These are phyloP conservation scores for Oreochromis aureus DNA, from an alignment of 2,113 vertebrate genomes.

Conservation along the genomic window DNA sequence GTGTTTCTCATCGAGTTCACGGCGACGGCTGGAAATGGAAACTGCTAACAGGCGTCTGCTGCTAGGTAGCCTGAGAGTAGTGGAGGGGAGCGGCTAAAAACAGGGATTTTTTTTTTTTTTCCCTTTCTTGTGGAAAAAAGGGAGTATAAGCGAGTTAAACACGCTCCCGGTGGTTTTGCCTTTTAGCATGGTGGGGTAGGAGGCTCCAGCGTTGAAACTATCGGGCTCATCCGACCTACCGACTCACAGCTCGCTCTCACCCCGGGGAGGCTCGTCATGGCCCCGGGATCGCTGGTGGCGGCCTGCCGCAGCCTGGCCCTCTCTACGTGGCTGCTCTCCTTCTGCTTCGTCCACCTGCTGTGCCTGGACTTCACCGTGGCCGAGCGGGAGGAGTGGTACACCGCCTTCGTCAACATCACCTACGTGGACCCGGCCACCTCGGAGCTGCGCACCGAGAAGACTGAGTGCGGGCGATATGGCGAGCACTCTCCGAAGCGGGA, in stretches of 20 bases:
- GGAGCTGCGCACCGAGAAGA: slow-evolving; percentile 84
- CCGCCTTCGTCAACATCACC: slow-evolving; percentile 97
- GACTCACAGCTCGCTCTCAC: not conserved
- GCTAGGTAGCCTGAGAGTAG: not conserved
- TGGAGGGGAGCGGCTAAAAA: slow-evolving; percentile 9
- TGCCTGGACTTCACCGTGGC: slow-evolving; percentile 97
- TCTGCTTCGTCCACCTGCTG: slow-evolving; percentile 95
- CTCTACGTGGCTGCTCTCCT: slow-evolving; percentile 95
- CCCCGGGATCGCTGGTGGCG: slow-evolving; percentile 82
- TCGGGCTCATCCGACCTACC: not conserved
- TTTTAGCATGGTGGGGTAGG: slow-evolving; percentile 46
- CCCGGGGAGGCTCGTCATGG: slow-evolving; percentile 70
- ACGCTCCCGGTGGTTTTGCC: not conserved
- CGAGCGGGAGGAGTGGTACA: slow-evolving; percentile 99
- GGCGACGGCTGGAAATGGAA: slow-evolving; percentile 14
- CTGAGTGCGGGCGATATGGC: slow-evolving; percentile 94
- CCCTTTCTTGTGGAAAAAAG: accelerated
- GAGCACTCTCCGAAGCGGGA: slow-evolving; percentile 93
- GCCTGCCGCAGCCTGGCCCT: slow-evolving; percentile 96
- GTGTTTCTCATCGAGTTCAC: not conserved
- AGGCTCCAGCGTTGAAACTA: not conserved
- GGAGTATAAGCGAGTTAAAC: accelerated
- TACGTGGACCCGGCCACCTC: slow-evolving; percentile 83
- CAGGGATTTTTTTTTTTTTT: not conserved
- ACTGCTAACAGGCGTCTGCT: not conserved